A percentile compares a stretch with the other conserved stretches of the same genome.
phyloP scores from a whole-genome alignment of 2,888 invertebrate species.

The Harmothoe impar region DNA sequence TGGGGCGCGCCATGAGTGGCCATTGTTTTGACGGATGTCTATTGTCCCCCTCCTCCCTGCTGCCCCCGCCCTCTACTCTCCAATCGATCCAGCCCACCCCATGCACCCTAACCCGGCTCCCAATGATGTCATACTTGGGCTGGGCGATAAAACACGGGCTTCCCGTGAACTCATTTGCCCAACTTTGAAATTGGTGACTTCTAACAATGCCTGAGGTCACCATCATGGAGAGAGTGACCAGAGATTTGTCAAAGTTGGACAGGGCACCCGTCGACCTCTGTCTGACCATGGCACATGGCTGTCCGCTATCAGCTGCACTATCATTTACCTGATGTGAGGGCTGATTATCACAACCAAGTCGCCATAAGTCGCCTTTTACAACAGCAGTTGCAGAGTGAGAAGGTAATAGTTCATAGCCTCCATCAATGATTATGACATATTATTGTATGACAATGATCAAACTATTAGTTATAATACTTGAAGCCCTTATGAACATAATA shows the following conservation, averaged over 20 bases:
- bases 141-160: slow-evolving; percentile 29
- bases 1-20: background rate
- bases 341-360: background rate
- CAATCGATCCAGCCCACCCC: slow-evolving; percentile 21
- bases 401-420: too few relatives aligned
- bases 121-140: slow-evolving; percentile 50
- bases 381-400: background rate
- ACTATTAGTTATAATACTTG: too few relatives aligned
- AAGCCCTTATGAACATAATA: too few relatives aligned
- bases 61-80: background rate
- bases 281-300: background rate
- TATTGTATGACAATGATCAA: too few relatives aligned
- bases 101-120: background rate
- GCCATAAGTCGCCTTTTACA: background rate
- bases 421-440: too few relatives aligned
- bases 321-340: background rate
- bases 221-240: background rate
- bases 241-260: slow-evolving; percentile 32
- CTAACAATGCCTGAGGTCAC: slow-evolving; percentile 40
- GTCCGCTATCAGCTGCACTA: background rate
- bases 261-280: background rate
- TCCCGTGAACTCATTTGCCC: slow-evolving; percentile 38
- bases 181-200: slow-evolving; percentile 50
- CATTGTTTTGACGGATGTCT: slow-evolving; percentile 57
- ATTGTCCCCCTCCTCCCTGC: background rate